Percentiles rank a stretch among this genome's conserved stretches.
Evolutionary conservation across 1,140 invertebrate species (phyloP).

Genomic region (Pseudomyrmex cubaensis): DNA sequence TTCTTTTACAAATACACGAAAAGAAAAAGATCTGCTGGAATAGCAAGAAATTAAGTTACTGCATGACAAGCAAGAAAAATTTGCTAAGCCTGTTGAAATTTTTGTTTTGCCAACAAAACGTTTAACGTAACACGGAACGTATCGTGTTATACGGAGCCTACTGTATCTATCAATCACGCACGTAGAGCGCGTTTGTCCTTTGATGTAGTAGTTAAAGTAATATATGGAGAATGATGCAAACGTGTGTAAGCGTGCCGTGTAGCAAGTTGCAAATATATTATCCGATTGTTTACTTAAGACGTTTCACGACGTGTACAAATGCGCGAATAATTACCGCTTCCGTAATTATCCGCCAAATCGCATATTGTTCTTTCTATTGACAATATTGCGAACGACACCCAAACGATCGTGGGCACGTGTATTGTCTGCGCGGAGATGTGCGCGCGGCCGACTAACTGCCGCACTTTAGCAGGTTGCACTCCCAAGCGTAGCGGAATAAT

Average conservation of each 20-base stretch:
- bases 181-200: no score
- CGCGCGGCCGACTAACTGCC: constrained; percentile 33
- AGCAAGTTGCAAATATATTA: neutral
- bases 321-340: constrained; percentile 41
- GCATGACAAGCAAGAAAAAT: no score
- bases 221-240: neutral
- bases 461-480: constrained; percentile 46
- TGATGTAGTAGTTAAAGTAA: neutral
- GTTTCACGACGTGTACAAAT: constrained; percentile 20
- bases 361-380: constrained; percentile 55
- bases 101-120: no score
- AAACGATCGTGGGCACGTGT: constrained; percentile 51
- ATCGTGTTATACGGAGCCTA: no score
- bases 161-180: no score
- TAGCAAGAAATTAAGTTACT: no score
- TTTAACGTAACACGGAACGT: no score
- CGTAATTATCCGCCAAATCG: constrained; percentile 65
- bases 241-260: neutral
- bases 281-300: constrained; percentile 10
- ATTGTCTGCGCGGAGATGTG: constrained; percentile 62
- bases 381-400: constrained; percentile 42
- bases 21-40: no score
- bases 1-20: no score
- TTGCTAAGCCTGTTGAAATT: no score
- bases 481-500: constrained; percentile 31